Evolutionary conservation across 37 sponge, comb jelly and placozoan genomes (phyloP), one percentile per base, ranked within the genome.

Genomic region (Cliona cf. orientalis): DNA sequence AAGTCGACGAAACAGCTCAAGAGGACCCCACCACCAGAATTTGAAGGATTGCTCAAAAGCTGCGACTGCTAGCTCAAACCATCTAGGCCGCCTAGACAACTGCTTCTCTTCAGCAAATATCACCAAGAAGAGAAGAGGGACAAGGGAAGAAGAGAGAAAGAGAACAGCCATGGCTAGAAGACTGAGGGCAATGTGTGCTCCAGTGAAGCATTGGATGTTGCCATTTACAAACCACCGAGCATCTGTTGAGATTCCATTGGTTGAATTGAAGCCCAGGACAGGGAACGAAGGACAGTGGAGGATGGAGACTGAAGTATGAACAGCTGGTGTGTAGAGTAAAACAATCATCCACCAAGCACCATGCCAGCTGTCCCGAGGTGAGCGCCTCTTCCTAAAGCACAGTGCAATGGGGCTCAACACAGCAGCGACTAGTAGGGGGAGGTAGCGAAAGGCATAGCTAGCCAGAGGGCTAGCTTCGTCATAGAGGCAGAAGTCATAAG

Each of bases 401-500:
- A 83, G 4, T 14, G 56, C 32, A 34, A 66, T 33, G 17, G 68
- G 66, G 37, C 35, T 23, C 22, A 79, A 11, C 5, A 46, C 6
- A 2, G 40, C 22, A n/a, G 82, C 82, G 14, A 82, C 23, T 2
- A 82, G 71, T 25, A 73, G 35, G 23, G 92, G 92, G 22, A 91
- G 75, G 61, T 86, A 91, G 58, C 72, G 86, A 28, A 87, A 42
- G 42, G 63, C 46, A 42, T 91, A 83, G 45, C 70, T 37, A 23
- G 39, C 79, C n/a, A 83, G 31, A 11, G 87, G 75, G 38, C 65
- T 61, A 57, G 72, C 72, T 19, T 78, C 69, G 23, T 46, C 21
- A 58, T 78, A 79, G 53, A 91, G 58, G 68, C 92, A 91, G 60
- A 91, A 91, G 80, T 91, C 92, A 39, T 91, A 91, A 58, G 87